Evolutionary conservation across 2,888 invertebrate genomes (phyloP).

Genomic region (Euzophera pinguis): DNA sequence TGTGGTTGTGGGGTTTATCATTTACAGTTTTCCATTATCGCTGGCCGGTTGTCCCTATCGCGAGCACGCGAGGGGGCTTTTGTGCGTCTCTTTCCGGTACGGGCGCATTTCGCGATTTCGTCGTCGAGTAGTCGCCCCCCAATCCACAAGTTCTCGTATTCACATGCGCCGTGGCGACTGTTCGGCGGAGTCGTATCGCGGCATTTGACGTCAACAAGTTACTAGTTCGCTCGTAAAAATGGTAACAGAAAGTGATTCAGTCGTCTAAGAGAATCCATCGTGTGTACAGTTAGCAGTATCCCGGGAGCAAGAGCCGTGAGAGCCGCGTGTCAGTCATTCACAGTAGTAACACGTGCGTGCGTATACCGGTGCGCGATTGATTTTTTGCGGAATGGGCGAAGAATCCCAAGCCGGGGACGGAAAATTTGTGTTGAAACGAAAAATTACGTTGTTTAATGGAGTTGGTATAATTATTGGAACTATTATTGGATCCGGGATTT

Average conservation of each 20-base stretch:
- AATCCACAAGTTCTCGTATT: constrained; percentile 20
- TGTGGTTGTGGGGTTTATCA: neutral
- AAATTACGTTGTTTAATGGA: constrained; percentile 91
- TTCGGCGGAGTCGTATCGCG: constrained; percentile 38
- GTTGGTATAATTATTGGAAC: constrained; percentile 93
- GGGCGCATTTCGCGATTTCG: neutral
- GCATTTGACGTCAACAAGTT: constrained; percentile 46
- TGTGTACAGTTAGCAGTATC: constrained; percentile 20
- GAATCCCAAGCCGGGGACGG: constrained; percentile 63
- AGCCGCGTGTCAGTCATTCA: constrained; percentile 20
- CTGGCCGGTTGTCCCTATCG: constrained; percentile 2
- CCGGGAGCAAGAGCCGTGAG: constrained; percentile 18
- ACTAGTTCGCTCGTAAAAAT: constrained; percentile 64
- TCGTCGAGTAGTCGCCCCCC: constrained; percentile 1
- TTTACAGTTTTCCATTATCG: neutral
- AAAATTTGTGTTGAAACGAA: constrained; percentile 87
- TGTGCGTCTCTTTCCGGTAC: constrained; percentile 11
- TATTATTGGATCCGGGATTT: constrained; percentile 95
- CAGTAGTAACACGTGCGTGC: constrained; percentile 50
- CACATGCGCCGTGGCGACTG: constrained; percentile 60
- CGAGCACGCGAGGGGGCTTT: neutral
- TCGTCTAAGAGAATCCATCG: constrained; percentile 52
- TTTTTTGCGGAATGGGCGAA: constrained; percentile 75
- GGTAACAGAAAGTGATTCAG: constrained; percentile 65
- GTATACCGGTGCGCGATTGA: constrained; percentile 62